A percentile compares a stretch with the other conserved stretches of the same genome.
Conservation (phyloP, 2,797 vertebrate species). For the Lithobates sylvaticus region DNA sequence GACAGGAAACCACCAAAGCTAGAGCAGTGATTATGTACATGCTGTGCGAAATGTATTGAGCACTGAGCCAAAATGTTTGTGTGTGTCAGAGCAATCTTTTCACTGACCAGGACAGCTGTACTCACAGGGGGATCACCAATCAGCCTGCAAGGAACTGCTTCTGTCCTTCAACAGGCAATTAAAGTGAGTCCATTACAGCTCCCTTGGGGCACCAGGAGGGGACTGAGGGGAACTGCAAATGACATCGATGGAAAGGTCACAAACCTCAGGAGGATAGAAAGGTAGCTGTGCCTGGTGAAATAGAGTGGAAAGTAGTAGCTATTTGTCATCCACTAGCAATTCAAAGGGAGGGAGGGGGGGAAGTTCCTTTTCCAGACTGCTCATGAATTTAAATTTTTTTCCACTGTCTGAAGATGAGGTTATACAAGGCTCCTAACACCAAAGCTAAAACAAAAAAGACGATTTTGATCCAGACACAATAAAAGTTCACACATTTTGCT, state of each 20-base stretch:
- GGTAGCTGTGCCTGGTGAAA: slow-evolving; percentile 81
- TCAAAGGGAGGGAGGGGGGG: slow-evolving; percentile 43
- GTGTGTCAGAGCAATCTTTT: slow-evolving; percentile 79
- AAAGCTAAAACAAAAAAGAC: slow-evolving; percentile 20
- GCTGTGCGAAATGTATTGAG: slow-evolving; percentile 64
- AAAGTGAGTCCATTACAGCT: slow-evolving; percentile 86
- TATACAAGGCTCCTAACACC: slow-evolving; percentile 42
- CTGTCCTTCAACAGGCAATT: slow-evolving; percentile 92
- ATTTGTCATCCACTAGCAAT: slow-evolving; percentile 85
- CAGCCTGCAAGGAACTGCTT: slow-evolving; percentile 81
- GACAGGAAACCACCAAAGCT: slow-evolving; percentile 67
- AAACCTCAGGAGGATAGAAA: slow-evolving; percentile 78
- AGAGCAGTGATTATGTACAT: slow-evolving; percentile 63
- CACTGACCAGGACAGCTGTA: slow-evolving; percentile 83
- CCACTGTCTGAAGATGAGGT: slow-evolving; percentile 55
- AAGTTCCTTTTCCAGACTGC: slow-evolving; percentile 55
- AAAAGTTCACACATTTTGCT: slow-evolving; percentile 27
- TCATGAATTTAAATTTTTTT: slow-evolving; percentile 59
- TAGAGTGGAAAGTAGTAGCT: slow-evolving; percentile 86
- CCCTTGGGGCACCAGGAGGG: slow-evolving; percentile 76
- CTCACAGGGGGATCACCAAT: slow-evolving; percentile 83
- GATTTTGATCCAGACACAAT: slow-evolving; percentile 5
- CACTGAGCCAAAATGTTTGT: slow-evolving; percentile 68
- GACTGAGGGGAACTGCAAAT: slow-evolving; percentile 73
- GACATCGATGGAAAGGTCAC: slow-evolving; percentile 85